Conservation (phyloP, 1,140 invertebrate genomes). For the Oscheius sp. region DNA sequence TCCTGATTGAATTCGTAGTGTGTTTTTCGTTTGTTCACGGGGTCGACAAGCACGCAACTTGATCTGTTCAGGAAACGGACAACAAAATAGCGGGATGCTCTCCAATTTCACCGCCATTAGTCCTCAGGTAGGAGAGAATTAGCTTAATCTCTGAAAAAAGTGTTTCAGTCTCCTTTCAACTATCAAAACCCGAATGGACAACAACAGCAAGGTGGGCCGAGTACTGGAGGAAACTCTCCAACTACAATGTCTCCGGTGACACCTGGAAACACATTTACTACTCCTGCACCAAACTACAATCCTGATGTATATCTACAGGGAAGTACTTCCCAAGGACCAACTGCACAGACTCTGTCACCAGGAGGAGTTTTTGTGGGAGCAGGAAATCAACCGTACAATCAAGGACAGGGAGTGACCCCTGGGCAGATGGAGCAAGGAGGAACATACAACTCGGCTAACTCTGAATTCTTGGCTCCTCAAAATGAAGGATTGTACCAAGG, state of each 20-base stretch:
- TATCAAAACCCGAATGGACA: background rate
- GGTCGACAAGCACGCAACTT: background rate
- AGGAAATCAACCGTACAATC: background rate
- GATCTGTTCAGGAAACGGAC: slow-evolving; percentile 9
- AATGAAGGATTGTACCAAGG: slow-evolving; percentile 15
- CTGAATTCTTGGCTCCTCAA: background rate
- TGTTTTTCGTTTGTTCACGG: background rate
- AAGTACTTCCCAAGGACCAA: background rate
- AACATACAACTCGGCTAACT: too few relatives aligned
- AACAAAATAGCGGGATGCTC: slow-evolving; percentile 6
- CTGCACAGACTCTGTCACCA: background rate
- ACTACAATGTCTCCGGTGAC: background rate
- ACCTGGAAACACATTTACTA: background rate
- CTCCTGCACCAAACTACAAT: background rate
- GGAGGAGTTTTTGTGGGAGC: background rate
- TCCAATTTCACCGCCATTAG: slow-evolving; percentile 12
- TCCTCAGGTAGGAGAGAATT: background rate
- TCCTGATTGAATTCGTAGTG: too few relatives aligned
- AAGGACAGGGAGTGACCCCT: background rate
- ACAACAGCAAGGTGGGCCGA: background rate
- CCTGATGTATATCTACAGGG: background rate
- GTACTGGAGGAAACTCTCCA: background rate
- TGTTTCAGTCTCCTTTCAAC: background rate
- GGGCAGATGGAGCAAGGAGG: background rate
- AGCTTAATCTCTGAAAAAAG: background rate